Evolutionary conservation across 64 coral and sea anemone species (phyloP).

Genomic region (Montipora foliosa): DNA sequence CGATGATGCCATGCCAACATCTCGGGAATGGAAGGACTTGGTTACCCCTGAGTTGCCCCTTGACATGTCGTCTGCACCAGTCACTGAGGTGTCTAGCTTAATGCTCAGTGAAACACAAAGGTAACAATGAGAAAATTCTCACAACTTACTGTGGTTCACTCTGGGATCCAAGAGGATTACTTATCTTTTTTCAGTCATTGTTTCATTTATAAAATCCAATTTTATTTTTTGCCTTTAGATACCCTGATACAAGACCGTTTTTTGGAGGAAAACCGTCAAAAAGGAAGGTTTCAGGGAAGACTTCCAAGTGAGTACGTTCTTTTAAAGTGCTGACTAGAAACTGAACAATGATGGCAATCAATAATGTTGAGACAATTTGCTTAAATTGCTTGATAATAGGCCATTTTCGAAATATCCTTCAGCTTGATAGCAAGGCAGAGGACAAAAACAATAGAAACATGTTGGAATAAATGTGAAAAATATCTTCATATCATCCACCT

Average conservation of each 20-base stretch:
- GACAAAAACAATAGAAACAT: too few relatives aligned
- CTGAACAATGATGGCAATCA: too few relatives aligned
- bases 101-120: neutral
- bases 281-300: neutral
- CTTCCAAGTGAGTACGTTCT: conserved; percentile 16
- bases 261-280: neutral
- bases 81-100: neutral
- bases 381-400: too few relatives aligned
- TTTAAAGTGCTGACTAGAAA: neutral
- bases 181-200: neutral
- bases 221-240: neutral
- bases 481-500: too few relatives aligned
- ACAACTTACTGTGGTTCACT: neutral
- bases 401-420: too few relatives aligned
- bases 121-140: neutral
- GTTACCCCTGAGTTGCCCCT: conserved; percentile 64
- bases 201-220: neutral
- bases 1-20: neutral
- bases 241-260: neutral
- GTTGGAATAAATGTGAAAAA: too few relatives aligned
- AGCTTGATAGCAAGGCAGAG: too few relatives aligned
- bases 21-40: conserved; percentile 45
- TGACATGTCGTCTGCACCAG: neutral
- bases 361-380: too few relatives aligned
- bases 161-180: neutral